Evolutionary conservation across 2,113 vertebrate genomes (phyloP).

Genomic region (Rhea pennata): DNA sequence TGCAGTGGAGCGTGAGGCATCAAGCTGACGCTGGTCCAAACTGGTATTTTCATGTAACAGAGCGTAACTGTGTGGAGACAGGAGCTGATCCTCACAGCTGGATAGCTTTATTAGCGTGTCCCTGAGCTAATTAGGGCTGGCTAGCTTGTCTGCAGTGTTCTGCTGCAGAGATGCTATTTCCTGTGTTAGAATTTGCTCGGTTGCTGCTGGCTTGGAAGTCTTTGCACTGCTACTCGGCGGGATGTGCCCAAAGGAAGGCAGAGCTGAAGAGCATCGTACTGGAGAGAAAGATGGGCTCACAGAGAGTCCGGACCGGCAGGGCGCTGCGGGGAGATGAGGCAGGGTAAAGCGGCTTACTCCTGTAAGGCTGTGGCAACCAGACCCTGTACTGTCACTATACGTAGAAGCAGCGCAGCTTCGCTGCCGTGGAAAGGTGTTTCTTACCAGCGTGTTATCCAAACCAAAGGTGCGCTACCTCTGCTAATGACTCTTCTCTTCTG

Average conservation of each 20-base stretch:
- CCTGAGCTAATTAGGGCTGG: neutral
- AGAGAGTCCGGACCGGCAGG: neutral
- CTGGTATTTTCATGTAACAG: neutral
- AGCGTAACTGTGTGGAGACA: neutral
- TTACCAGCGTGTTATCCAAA: neutral
- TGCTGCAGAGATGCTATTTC: neutral
- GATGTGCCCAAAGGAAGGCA: neutral
- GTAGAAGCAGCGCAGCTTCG: neutral
- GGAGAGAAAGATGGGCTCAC: neutral
- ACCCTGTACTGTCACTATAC: fast-evolving
- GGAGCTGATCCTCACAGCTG: neutral
- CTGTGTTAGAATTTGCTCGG: neutral
- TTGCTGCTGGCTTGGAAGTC: neutral
- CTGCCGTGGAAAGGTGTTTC: neutral
- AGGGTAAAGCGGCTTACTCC: neutral
- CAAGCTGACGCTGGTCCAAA: neutral
- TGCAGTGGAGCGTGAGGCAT: neutral
- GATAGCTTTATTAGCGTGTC: neutral
- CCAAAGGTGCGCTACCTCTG: fast-evolving
- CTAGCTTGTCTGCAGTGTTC: neutral
- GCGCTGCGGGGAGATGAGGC: neutral
- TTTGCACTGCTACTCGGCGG: neutral
- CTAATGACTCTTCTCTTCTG: neutral
- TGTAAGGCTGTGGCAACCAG: neutral
- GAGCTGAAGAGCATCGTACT: neutral